Evolutionary conservation across 2,888 invertebrate species (phyloP), one percentile per base, ranked within the genome.

Genomic region (Timandra comae): DNA sequence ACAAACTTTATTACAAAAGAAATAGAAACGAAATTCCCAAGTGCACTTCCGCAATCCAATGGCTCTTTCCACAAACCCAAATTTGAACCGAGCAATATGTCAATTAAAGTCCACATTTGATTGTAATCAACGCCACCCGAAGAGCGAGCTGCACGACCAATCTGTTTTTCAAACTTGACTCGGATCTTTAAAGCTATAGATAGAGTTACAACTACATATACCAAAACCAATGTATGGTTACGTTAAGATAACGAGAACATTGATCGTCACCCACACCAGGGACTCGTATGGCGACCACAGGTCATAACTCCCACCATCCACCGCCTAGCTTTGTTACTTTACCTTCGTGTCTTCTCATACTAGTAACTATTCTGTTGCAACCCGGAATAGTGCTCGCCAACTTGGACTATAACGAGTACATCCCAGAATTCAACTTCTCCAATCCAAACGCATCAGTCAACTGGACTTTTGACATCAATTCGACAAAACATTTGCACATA

Each of bases 251-350:
- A 60, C 72, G 72, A 66, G 59, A 54, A 54, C 62, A 63, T 61
- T 67, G 66, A 73, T 63, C 68, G 65, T 66, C 64, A 61, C 75
- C 79, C 80, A 68, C 55, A 42, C 60, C 71, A 72, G 80, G 82
- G 81, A 66, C 72, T 79, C 85, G 85, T 81, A 85, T 85, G 85
- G 85, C 85, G 85, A 74, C 84, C 77, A 73, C 70, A 70, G 73
- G 57, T 70, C 71, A 59, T 73, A 81, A 74, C 53, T 69, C 60
- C 46, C 60, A 72, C 65, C 67, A 77, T 75, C 69, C 80, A 84
- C 78, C 75, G 75, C 82, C 84, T 77, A 81, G 80, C 85, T 84
- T 84, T 72, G 79, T 81, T 81, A 80, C 80, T 84, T 84, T 82
- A 76, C 64, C 84, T 85, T 84, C 84, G 79, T 79, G 70, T 74